Base-by-base conservation (phyloP, 1,140 invertebrate species). In the Ephestia elutella region DNA sequence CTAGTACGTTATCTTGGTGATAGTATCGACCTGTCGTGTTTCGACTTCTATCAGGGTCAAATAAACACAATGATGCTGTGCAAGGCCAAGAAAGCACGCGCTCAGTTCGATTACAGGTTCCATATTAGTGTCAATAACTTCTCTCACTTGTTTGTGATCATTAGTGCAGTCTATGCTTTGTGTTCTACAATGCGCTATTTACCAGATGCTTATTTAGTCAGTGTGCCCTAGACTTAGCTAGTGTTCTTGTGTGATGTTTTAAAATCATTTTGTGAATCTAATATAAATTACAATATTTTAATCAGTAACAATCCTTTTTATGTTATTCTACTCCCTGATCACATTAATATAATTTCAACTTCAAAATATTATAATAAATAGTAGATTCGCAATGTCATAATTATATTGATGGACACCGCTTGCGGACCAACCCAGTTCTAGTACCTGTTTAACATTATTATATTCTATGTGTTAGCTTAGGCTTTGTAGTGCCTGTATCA, bases 21-120 rank as follows among this genome's bases (percentile, higher is more conserved):
- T 80, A 90, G 91, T 71, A 91, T 95, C 85, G 95, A 96, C 90
- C 90, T 96, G 32, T 92, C 93, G 68, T 92, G 93, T 72, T 96
- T 96, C 90, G 95, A 96, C 90, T 96, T 93, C 85, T 92, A 93
- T 71, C 92, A 93, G 70, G 95, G 95, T 67, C 94, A 94, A 89
- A 91, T 94, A 70, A 93, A 89, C 84, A 88, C 91, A 65, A 83
- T 91, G 82, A 80, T 92, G 67, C 82, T 91, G 70, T 89, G 92
- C 70, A 93, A 93, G 86, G 91, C 89, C 85, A 92, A 91, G 84
- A 92, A 91, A 80, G 91, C 91, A 72, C 89, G 90, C 78, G 90
- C 90, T 74, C 91, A 92, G 67, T 92, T 90, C 87, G 92, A 93
- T 80, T 93, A 92, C 89, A 92, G 91, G 91, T 92, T 89, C 75